Conservation (phyloP, 2,113 vertebrate genomes). For the Herpailurus yagouaroundi region DNA sequence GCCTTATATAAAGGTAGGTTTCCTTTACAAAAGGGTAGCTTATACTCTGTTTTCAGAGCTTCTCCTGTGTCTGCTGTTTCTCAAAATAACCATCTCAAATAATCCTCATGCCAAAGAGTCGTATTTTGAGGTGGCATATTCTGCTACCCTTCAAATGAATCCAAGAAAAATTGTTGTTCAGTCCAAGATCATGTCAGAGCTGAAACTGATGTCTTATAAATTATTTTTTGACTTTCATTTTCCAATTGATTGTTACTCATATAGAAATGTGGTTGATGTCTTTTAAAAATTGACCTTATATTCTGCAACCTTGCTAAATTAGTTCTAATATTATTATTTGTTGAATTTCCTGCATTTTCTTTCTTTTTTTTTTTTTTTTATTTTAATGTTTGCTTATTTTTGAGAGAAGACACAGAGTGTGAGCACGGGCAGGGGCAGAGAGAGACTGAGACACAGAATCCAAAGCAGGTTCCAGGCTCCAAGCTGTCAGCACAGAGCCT, state of each 20-base stretch:
- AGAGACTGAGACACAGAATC: no score
- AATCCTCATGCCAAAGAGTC: background rate
- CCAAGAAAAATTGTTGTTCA: background rate
- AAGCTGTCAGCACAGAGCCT: no score
- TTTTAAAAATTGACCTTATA: background rate
- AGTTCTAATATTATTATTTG: background rate
- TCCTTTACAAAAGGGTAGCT: background rate
- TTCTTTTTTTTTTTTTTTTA: background rate
- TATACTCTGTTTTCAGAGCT: background rate
- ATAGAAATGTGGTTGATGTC: background rate
- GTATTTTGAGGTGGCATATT: background rate
- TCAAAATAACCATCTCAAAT: background rate
- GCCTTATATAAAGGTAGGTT: background rate
- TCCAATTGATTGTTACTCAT: background rate
- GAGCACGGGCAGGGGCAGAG: no score
- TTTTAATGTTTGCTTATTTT: no score
- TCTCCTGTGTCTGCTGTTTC: background rate
- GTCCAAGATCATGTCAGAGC: background rate
- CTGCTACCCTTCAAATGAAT: background rate
- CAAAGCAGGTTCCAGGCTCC: no score
- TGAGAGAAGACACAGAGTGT: no score
- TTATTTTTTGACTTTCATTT: background rate
- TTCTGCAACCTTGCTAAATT: background rate
- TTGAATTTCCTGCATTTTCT: background rate
- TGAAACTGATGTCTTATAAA: background rate